Conservation (phyloP, 1,140 invertebrate genomes). For the Steinernema feltiae region DNA sequence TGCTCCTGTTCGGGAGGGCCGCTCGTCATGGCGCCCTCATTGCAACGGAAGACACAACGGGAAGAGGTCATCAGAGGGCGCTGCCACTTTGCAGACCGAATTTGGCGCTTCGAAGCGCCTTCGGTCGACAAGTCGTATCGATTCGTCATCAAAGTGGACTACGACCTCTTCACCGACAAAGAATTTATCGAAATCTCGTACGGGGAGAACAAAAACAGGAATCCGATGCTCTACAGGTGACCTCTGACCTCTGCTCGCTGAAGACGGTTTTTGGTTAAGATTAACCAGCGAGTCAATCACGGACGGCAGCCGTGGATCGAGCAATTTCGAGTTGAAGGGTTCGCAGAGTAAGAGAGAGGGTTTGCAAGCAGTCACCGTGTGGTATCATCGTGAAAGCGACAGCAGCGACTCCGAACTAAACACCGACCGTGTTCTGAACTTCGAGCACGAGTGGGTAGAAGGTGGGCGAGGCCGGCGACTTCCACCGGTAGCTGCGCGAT, state of each 20-base stretch:
- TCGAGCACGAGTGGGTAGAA: not conserved
- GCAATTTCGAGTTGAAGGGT: not conserved
- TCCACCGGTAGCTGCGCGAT: not conserved
- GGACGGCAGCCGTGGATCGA: not conserved
- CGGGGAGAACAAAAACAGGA: not conserved
- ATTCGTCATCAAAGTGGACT: not conserved
- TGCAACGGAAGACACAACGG: not conserved
- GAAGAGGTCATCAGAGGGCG: not conserved
- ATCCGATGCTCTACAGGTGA: not conserved
- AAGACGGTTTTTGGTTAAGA: too few relatives aligned
- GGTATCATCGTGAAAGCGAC: not conserved
- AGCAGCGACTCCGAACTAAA: not conserved
- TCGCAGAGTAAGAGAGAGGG: not conserved
- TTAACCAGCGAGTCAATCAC: not conserved
- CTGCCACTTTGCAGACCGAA: not conserved
- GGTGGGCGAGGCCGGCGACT: not conserved
- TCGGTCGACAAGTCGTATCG: not conserved
- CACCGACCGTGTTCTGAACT: not conserved
- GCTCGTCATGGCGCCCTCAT: not conserved
- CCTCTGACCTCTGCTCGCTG: too few relatives aligned
- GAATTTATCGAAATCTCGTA: constrained; percentile 3
- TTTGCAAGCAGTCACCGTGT: not conserved
- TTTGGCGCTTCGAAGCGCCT: not conserved
- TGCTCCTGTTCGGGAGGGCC: not conserved
- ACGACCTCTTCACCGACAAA: not conserved